phyloP scores from a whole-genome alignment of 2,888 invertebrate species.

The Spatulosminthurus flaviceps region DNA sequence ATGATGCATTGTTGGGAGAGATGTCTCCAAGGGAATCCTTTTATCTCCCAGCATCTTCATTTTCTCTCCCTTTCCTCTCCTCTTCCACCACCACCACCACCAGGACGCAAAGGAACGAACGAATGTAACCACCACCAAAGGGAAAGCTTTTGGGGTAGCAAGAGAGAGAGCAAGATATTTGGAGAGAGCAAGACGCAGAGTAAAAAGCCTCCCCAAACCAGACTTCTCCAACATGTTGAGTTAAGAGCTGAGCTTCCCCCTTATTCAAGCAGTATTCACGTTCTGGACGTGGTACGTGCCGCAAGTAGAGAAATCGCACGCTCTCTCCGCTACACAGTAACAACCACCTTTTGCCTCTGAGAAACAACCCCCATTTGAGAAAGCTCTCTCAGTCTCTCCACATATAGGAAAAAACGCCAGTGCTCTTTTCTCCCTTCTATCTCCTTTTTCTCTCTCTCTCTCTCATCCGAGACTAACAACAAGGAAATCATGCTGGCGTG shows the following conservation, averaged over 20 bases:
- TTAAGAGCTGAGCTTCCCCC: constrained; percentile 43
- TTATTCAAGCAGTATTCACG: constrained; percentile 51
- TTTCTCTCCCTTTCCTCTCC: constrained; percentile 11
- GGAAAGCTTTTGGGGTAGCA: constrained; percentile 1
- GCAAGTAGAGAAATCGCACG: constrained; percentile 2
- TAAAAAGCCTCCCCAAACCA: constrained; percentile 31
- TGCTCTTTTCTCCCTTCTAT: background rate
- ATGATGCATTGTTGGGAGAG: constrained; percentile 53
- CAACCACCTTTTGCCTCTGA: constrained; percentile 19
- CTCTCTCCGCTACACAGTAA: background rate
- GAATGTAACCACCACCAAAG: background rate
- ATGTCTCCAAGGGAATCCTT: constrained; percentile 44
- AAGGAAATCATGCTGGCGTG: background rate
- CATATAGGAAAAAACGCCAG: background rate
- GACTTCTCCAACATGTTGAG: background rate
- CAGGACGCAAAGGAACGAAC: too few species aligned
- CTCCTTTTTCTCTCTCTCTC: background rate
- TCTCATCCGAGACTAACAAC: background rate
- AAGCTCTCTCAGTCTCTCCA: background rate
- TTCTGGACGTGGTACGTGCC: constrained; percentile 55
- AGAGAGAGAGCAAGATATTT: constrained; percentile 12
- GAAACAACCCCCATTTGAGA: background rate
- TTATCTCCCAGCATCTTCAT: constrained; percentile 42
- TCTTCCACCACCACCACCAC: constrained; percentile 19
- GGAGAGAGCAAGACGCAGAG: constrained; percentile 23